These are phyloP conservation scores for Gibbula magus DNA, from an alignment of 2,888 invertebrate species.

Conservation along the genomic window DNA sequence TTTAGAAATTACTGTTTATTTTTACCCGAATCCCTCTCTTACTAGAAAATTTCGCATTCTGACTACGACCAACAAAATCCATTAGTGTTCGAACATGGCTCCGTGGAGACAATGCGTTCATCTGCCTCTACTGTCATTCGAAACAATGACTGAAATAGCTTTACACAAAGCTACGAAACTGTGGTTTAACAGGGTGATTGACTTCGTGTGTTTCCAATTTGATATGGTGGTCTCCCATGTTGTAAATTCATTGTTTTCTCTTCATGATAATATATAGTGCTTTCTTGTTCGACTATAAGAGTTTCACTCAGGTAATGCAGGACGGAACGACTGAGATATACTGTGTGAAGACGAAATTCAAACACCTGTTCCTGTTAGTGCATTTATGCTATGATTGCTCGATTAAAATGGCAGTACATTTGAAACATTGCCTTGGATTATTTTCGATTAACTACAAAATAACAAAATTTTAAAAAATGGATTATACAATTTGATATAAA, in stretches of 20 bases:
- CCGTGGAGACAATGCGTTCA: background rate
- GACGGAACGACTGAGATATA: too few relatives aligned
- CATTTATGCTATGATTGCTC: too few relatives aligned
- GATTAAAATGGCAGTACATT: too few relatives aligned
- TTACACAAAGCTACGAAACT: conserved; percentile 11
- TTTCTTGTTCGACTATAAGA: background rate
- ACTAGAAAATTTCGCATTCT: background rate
- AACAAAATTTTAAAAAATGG: too few relatives aligned
- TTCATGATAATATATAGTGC: background rate
- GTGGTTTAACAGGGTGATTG: conserved; percentile 14
- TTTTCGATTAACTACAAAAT: too few relatives aligned
- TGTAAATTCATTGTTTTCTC: background rate
- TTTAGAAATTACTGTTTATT: conserved; percentile 6
- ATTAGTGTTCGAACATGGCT: background rate
- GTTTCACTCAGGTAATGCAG: background rate
- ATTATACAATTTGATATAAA: too few relatives aligned
- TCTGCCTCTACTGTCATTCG: background rate
- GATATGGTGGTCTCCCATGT: conserved; percentile 6
- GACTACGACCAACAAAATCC: background rate
- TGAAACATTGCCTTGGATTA: too few relatives aligned
- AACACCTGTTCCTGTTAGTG: too few relatives aligned
- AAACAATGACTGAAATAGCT: conserved; percentile 14
- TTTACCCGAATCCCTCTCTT: background rate
- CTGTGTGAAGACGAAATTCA: too few relatives aligned
- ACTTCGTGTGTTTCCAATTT: conserved; percentile 6